phyloP scores from a whole-genome alignment of 53 echinoderm and acorn worm genomes.

The Paelopatides confundens region DNA sequence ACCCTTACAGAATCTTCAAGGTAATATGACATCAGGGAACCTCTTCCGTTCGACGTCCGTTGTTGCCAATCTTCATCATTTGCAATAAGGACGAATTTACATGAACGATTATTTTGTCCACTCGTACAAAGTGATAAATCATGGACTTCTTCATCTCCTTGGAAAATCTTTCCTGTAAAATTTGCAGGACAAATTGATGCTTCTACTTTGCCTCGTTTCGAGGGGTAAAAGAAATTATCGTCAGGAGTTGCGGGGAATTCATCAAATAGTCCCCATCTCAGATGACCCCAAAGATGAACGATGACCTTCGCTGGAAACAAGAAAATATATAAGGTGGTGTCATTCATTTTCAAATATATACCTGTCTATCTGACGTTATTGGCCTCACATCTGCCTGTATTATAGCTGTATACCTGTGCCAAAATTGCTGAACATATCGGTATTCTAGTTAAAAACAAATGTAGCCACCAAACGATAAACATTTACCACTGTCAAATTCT shows the following conservation, averaged over 20 bases:
- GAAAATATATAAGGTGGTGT: too few relatives aligned
- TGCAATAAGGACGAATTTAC: background rate
- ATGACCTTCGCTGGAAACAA: slow-evolving; percentile 57
- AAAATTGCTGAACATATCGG: too few relatives aligned
- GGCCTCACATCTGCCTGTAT: too few relatives aligned
- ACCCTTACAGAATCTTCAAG: slow-evolving; percentile 34
- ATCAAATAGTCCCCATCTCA: slow-evolving; percentile 83
- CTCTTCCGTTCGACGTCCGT: slow-evolving; percentile 51
- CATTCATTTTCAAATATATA: too few relatives aligned
- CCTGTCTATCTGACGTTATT: too few relatives aligned
- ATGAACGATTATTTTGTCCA: background rate
- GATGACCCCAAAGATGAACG: slow-evolving; percentile 85
- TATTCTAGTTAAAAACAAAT: too few relatives aligned
- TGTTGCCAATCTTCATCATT: slow-evolving; percentile 46
- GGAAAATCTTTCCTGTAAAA: slow-evolving; percentile 51
- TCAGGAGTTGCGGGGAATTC: slow-evolving; percentile 63
- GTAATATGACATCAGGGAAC: slow-evolving; percentile 74
- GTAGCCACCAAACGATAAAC: too few relatives aligned
- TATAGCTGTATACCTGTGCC: too few relatives aligned
- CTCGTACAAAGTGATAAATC: background rate
- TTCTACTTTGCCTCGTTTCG: slow-evolving; percentile 55
- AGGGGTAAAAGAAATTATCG: slow-evolving; percentile 59
- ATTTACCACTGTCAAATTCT: too few relatives aligned
- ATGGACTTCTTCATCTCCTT: background rate
- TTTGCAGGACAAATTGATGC: slow-evolving; percentile 67